Evolutionary conservation across 1,140 invertebrate genomes (phyloP).

Genomic region (Batillaria attramentaria): DNA sequence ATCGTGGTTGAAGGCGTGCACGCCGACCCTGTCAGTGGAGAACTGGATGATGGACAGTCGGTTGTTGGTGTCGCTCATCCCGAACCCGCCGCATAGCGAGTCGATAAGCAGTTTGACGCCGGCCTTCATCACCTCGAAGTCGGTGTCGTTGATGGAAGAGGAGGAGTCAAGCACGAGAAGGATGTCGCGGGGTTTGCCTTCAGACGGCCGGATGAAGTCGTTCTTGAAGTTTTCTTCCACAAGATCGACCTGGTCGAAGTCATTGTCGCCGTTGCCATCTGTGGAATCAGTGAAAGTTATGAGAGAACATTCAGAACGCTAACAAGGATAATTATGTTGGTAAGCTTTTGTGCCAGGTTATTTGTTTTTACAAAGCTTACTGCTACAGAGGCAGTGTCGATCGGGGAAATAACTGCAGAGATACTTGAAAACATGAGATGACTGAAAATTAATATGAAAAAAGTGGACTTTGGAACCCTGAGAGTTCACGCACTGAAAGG

Average conservation of each 20-base stretch:
- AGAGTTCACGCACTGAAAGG: no score
- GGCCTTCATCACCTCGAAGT: neutral
- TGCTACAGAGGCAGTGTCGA: neutral
- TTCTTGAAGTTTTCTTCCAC: constrained; percentile 12
- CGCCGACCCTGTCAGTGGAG: neutral
- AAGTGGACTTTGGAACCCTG: no score
- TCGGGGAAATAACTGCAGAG: no score
- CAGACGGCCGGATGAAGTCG: constrained; percentile 8
- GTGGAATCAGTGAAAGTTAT: neutral
- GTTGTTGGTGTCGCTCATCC: neutral
- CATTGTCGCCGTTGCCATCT: neutral
- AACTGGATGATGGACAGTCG: constrained; percentile 24
- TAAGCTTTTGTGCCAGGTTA: neutral
- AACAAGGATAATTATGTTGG: neutral
- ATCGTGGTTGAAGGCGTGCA: constrained; percentile 17
- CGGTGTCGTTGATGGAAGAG: neutral
- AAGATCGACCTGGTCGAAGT: neutral
- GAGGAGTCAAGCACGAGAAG: constrained; percentile 2
- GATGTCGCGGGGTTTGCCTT: neutral
- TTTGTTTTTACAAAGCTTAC: neutral
- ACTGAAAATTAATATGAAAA: no score
- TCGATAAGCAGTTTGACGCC: constrained; percentile 4
- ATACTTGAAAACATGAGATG: no score
- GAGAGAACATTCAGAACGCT: neutral
- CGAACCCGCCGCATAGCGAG: neutral